phyloP scores from a whole-genome alignment of 2,113 vertebrate genomes.

The Anthoscopus minutus region DNA sequence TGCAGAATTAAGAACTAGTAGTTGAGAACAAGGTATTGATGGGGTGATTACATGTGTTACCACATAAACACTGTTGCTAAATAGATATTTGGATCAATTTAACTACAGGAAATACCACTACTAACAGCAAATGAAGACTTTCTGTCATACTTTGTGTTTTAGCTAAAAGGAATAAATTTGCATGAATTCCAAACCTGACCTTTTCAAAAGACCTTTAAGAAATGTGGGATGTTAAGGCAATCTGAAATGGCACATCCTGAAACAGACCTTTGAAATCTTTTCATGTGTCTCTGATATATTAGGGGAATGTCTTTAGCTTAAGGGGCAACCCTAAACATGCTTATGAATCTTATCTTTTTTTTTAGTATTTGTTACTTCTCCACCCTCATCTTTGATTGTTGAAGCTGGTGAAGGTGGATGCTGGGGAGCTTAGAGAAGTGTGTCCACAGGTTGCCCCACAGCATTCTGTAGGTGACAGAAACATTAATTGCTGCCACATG shows the following conservation, averaged over 20 bases:
- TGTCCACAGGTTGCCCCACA: background rate
- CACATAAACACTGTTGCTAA: background rate
- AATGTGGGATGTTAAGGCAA: background rate
- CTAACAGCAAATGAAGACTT: background rate
- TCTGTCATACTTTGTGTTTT: background rate
- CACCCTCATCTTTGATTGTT: background rate
- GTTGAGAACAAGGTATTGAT: background rate
- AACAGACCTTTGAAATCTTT: background rate
- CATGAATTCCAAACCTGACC: background rate
- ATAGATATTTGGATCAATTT: background rate
- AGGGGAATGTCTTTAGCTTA: background rate
- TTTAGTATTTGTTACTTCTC: background rate
- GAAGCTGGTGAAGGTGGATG: background rate
- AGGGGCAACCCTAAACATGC: background rate
- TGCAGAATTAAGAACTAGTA: background rate
- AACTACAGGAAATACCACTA: background rate
- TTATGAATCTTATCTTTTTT: background rate
- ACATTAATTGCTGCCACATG: background rate
- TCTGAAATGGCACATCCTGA: background rate
- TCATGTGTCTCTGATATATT: background rate
- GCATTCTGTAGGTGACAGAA: background rate
- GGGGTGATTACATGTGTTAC: background rate
- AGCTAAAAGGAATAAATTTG: background rate
- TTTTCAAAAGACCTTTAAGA: slow-evolving; percentile 12
- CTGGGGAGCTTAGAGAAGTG: background rate